Conservation (phyloP, 2,888 invertebrate species). For the Nebria salina region DNA sequence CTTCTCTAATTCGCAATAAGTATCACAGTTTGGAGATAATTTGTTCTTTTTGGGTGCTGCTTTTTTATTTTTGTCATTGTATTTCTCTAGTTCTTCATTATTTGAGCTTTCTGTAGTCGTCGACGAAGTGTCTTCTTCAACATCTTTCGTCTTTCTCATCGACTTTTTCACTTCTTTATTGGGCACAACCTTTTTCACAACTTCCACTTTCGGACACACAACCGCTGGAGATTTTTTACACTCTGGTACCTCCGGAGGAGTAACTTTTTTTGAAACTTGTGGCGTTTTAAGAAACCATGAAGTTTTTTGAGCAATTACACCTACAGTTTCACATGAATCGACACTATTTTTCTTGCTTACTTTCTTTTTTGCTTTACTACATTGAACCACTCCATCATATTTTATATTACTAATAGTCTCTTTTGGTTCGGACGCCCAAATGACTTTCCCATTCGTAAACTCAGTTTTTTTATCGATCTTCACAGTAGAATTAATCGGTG, state of each 20-base stretch:
- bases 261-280: constrained; percentile 50
- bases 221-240: constrained; percentile 56
- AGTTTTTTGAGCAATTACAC: constrained; percentile 49
- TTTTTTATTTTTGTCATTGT: constrained; percentile 52
- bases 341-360: constrained; percentile 40
- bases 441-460: constrained; percentile 3
- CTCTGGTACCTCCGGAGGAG: constrained; percentile 48
- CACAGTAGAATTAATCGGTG: constrained; percentile 30
- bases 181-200: constrained; percentile 46
- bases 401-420: constrained; percentile 18
- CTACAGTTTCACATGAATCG: constrained; percentile 44
- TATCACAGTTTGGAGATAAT: constrained; percentile 49
- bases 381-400: constrained; percentile 3
- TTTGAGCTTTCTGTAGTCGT: constrained; percentile 76
- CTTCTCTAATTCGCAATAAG: constrained; percentile 53
- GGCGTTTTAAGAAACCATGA: constrained; percentile 49
- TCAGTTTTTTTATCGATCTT: constrained; percentile 34
- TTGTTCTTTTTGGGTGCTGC: constrained; percentile 54
- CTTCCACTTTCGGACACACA: constrained; percentile 56
- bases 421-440: constrained; percentile 28
- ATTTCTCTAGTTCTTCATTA: constrained; percentile 67
- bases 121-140: constrained; percentile 75
- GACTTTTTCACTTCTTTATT: constrained; percentile 51
- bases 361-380: constrained; percentile 31
- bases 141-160: constrained; percentile 52